phyloP scores from a whole-genome alignment of 2,888 invertebrate species.

The Mimachlamys varia region DNA sequence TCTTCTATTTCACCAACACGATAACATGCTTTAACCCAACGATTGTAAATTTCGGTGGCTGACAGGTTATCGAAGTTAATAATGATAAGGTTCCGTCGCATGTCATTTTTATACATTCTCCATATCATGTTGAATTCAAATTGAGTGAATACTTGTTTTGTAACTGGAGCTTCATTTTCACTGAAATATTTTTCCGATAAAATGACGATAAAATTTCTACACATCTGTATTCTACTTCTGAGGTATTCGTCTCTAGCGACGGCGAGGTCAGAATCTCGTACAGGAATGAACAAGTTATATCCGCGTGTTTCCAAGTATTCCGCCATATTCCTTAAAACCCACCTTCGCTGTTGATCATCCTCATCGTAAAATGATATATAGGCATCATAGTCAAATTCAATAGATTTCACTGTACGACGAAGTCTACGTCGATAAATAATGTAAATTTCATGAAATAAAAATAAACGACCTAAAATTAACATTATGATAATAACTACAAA shows the following conservation, averaged over 20 bases:
- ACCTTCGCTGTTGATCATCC: not conserved
- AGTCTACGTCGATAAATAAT: not conserved
- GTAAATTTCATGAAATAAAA: not conserved
- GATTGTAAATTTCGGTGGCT: not conserved
- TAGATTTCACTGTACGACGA: not conserved
- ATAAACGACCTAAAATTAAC: not conserved
- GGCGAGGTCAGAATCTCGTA: not conserved
- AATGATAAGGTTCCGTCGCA: not conserved
- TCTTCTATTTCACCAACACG: slow-evolving; percentile 3
- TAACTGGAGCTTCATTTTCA: not conserved
- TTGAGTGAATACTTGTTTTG: not conserved
- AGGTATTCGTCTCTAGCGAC: not conserved
- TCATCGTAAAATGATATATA: slow-evolving; percentile 11
- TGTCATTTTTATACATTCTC: not conserved
- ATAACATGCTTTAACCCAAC: not conserved
- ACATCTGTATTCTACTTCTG: not conserved
- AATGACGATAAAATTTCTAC: not conserved
- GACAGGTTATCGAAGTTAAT: not conserved
- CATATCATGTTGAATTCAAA: not conserved
- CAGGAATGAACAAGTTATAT: not conserved
- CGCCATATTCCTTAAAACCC: not conserved
- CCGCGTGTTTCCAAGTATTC: not conserved
- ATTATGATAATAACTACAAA: not conserved
- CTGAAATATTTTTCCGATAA: not conserved
- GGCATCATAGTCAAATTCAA: not conserved